These are phyloP conservation scores for Phasia obesa DNA, from an alignment of 2,888 invertebrate genomes.

Conservation along the genomic window DNA sequence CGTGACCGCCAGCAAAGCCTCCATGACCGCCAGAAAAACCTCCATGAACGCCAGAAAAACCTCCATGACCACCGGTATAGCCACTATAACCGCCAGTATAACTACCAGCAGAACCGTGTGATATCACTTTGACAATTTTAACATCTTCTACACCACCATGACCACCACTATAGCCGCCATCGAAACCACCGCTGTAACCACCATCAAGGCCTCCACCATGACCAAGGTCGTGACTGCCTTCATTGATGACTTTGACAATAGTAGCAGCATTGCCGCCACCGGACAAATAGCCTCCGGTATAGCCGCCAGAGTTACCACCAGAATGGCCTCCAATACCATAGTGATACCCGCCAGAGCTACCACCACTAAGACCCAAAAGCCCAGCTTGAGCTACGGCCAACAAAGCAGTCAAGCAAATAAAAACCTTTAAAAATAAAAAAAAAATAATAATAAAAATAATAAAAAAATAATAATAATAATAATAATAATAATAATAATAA, in stretches of 20 bases:
- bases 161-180: conserved; percentile 48
- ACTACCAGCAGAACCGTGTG: conserved; percentile 43
- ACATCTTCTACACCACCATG: conserved; percentile 53
- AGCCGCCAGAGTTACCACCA: conserved; percentile 38
- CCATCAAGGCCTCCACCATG: conserved; percentile 44
- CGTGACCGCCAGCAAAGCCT: conserved; percentile 57
- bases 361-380: conserved; percentile 41
- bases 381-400: conserved; percentile 62
- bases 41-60: conserved; percentile 34
- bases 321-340: conserved; percentile 33
- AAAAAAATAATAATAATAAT: too few relatives aligned
- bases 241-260: conserved; percentile 59
- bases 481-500: too few relatives aligned
- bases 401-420: conserved; percentile 62
- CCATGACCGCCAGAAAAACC: conserved; percentile 44
- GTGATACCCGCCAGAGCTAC: conserved; percentile 45
- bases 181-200: conserved; percentile 37
- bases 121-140: conserved; percentile 63
- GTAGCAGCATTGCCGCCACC: conserved; percentile 28
- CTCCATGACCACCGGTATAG: conserved; percentile 33
- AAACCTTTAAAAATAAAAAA: conserved; percentile 46
- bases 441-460: neutral
- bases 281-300: conserved; percentile 32
- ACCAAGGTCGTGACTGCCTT: conserved; percentile 41
- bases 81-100: conserved; percentile 42